Evolutionary conservation across 1,140 invertebrate species (phyloP).

Genomic region (Caenorhabditis remanei): DNA sequence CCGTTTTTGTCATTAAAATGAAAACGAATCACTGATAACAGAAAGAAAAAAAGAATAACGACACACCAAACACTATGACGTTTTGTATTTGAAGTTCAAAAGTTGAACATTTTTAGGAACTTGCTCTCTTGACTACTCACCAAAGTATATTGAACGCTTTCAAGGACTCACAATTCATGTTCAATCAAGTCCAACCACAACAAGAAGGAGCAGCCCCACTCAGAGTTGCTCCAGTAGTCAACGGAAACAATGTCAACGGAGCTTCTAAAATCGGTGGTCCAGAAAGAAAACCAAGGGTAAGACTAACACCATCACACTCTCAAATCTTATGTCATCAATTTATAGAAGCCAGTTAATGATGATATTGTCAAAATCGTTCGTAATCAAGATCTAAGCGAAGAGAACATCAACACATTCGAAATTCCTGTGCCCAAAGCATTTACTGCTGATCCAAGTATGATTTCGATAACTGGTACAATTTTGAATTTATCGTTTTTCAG

Average conservation of each 20-base stretch:
- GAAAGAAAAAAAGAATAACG: not conserved
- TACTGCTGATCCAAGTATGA: conserved; percentile 63
- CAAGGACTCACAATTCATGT: conserved; percentile 14
- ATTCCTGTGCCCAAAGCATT: conserved; percentile 66
- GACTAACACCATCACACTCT: not conserved
- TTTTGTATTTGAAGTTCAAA: not conserved
- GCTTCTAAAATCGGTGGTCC: not conserved
- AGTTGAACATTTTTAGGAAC: not conserved
- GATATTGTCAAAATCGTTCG: conserved; percentile 67
- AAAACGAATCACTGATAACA: conserved; percentile 15
- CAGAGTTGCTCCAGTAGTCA: conserved; percentile 19
- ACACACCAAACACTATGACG: not conserved
- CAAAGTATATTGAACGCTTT: conserved; percentile 10
- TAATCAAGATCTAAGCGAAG: conserved; percentile 64
- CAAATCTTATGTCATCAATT: not conserved
- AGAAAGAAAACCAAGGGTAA: conserved; percentile 38
- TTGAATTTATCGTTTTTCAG: conserved; percentile 49
- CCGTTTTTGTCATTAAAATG: not conserved
- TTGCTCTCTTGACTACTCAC: not conserved
- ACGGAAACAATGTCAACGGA: not conserved
- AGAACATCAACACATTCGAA: conserved; percentile 60
- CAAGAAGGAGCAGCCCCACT: not conserved
- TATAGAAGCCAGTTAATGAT: conserved; percentile 64
- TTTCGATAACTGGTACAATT: not conserved
- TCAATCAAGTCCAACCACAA: not conserved